These are phyloP conservation scores for Hypotaenidia philippensis DNA, from an alignment of 2,797 vertebrate genomes.

Conservation along the genomic window DNA sequence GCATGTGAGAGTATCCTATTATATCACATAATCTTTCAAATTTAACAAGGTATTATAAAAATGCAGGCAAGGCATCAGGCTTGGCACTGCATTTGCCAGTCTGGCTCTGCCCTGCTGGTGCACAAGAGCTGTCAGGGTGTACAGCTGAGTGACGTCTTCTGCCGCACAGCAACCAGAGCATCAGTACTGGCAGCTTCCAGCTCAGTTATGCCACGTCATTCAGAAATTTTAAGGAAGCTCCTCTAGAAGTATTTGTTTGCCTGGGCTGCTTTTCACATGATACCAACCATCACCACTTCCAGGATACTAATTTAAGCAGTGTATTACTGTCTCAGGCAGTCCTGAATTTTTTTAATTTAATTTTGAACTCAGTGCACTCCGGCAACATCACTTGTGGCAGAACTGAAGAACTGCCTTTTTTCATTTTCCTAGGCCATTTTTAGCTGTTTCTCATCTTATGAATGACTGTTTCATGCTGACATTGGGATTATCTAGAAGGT, in stretches of 20 bases:
- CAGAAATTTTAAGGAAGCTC: neutral
- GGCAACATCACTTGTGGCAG: neutral
- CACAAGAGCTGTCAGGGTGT: neutral
- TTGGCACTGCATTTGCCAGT: neutral
- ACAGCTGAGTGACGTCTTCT: neutral
- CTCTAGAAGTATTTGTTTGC: neutral
- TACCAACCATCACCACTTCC: neutral
- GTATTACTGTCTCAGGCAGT: neutral
- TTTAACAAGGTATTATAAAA: neutral
- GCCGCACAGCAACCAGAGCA: neutral
- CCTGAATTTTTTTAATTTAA: neutral
- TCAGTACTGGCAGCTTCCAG: neutral
- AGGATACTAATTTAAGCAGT: neutral
- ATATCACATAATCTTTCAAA: neutral
- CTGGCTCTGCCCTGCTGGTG: neutral
- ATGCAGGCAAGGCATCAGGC: neutral
- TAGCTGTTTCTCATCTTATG: neutral
- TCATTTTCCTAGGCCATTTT: neutral
- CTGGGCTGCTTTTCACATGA: neutral
- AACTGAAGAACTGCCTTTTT: neutral
- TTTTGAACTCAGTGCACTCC: neutral
- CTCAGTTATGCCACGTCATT: neutral
- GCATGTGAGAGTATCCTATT: neutral
- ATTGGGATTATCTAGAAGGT: neutral
- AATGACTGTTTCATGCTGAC: neutral